These are phyloP conservation scores for Mormyrus lacerda DNA, from an alignment of 2,113 vertebrate genomes.

Conservation along the genomic window DNA sequence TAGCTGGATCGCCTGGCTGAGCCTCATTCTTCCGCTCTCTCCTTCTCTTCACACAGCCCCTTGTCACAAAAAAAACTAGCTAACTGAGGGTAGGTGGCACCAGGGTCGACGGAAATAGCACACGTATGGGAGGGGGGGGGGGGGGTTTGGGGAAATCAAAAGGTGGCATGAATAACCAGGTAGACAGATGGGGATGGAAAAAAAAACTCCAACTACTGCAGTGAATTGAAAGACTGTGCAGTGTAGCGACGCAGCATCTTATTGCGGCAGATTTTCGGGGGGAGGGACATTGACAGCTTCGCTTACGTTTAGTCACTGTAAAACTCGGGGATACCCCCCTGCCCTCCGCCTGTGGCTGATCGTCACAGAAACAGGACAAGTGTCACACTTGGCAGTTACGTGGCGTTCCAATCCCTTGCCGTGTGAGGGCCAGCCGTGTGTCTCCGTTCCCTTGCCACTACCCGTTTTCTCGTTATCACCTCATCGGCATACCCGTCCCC, in stretches of 20 bases:
- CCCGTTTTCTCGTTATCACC: background rate
- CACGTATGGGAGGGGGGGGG: background rate
- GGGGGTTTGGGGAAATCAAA: background rate
- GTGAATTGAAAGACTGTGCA: background rate
- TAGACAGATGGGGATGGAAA: conserved; percentile 8
- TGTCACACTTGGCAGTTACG: background rate
- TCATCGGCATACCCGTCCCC: background rate
- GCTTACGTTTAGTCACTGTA: background rate
- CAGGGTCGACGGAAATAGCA: background rate
- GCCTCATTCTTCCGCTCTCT: background rate
- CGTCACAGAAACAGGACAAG: background rate
- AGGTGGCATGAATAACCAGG: background rate
- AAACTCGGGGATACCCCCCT: background rate
- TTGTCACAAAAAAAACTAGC: background rate
- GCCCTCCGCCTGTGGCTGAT: background rate
- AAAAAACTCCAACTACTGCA: background rate
- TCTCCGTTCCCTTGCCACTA: background rate
- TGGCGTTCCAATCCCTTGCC: background rate
- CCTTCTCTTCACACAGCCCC: background rate
- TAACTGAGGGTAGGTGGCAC: background rate
- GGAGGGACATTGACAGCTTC: background rate
- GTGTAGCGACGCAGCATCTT: background rate
- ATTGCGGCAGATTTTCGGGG: background rate
- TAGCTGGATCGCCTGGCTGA: background rate
- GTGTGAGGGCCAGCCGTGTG: background rate